phyloP scores from a whole-genome alignment of 2,797 vertebrate genomes.

The Danio choprae region DNA sequence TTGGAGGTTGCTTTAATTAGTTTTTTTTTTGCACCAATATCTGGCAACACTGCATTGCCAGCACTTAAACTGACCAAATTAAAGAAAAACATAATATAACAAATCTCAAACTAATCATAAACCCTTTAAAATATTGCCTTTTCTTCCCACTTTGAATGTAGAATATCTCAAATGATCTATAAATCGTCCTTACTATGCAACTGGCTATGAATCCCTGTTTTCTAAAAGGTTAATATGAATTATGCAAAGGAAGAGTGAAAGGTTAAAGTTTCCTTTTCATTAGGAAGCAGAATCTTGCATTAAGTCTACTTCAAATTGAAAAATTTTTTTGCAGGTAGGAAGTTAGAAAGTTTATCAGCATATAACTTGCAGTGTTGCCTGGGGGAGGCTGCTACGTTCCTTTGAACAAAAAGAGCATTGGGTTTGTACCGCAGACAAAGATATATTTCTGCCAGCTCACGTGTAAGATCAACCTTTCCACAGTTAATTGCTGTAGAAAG shows the following conservation, averaged over 20 bases:
- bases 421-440: slow-evolving; percentile 48
- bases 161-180: not conserved
- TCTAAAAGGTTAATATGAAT: slow-evolving; percentile 11
- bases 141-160: not conserved
- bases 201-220: not conserved
- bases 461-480: slow-evolving; percentile 56
- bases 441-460: slow-evolving; percentile 43
- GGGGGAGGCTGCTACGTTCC: slow-evolving; percentile 46
- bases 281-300: not conserved
- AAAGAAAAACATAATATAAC: too few relatives aligned
- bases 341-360: slow-evolving; percentile 31
- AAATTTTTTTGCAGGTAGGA: slow-evolving; percentile 33
- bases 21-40: too few relatives aligned
- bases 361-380: slow-evolving; percentile 50
- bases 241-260: not conserved
- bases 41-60: too few relatives aligned
- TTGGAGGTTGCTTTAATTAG: too few relatives aligned
- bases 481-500: slow-evolving; percentile 62
- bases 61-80: too few relatives aligned
- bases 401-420: slow-evolving; percentile 56
- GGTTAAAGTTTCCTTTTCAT: slow-evolving; percentile 2
- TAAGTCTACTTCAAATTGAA: not conserved
- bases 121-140: not conserved
- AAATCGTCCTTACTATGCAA: not conserved
- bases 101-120: too few relatives aligned